Conservation (phyloP, 2,888 invertebrate species). For the Lamproptera curius region DNA sequence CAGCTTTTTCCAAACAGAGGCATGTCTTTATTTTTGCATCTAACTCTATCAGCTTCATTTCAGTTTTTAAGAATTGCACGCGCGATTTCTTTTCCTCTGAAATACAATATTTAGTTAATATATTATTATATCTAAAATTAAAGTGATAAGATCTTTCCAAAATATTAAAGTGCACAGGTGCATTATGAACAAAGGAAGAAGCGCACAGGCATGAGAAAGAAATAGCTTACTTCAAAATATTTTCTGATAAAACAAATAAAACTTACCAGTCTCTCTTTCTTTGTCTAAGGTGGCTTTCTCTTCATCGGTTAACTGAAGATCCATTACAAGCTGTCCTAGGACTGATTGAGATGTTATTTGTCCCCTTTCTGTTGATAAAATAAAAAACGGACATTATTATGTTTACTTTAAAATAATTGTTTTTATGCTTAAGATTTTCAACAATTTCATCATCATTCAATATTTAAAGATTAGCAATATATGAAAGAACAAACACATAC, state of each 20-base stretch:
- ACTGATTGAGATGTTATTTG: conserved; percentile 78
- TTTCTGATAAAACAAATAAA: too few species aligned
- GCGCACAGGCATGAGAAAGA: too few species aligned
- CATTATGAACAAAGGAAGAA: too few species aligned
- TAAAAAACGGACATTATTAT: conserved; percentile 16
- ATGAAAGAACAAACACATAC: conserved; percentile 38
- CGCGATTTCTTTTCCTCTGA: conserved; percentile 75
- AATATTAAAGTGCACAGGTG: too few species aligned
- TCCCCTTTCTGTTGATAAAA: conserved; percentile 67
- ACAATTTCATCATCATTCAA: too few species aligned
- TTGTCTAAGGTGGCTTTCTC: conserved; percentile 74
- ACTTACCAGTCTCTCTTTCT: conserved; percentile 67
- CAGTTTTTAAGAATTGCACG: conserved; percentile 80
- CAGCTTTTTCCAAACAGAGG: conserved; percentile 82
- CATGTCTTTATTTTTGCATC: conserved; percentile 83
- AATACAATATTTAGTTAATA: too few species aligned
- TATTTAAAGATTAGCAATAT: too few species aligned
- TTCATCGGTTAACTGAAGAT: conserved; percentile 79
- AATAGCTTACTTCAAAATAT: too few species aligned
- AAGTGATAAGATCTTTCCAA: too few species aligned
- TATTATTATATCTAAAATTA: too few species aligned
- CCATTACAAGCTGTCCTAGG: conserved; percentile 78
- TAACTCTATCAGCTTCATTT: conserved; percentile 80
- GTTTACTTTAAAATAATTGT: too few species aligned
- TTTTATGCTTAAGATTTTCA: too few species aligned